Percentiles rank a stretch among this genome's conserved stretches.
phyloP scores from a whole-genome alignment of 2,797 vertebrate genomes.

The Scolopax bukidnonensis region DNA sequence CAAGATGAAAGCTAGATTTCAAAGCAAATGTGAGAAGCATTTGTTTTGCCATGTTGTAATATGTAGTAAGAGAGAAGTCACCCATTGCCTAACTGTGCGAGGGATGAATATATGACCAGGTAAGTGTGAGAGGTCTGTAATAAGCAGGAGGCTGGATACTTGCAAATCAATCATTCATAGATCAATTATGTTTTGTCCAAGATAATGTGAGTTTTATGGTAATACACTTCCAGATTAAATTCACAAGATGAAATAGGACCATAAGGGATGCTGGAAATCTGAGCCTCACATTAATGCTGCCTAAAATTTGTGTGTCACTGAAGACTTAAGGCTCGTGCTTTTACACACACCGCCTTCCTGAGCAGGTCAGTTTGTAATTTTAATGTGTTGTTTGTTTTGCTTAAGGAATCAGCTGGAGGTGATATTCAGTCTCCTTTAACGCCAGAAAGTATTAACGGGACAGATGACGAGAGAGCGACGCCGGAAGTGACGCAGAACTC shows the following conservation, averaged over 20 bases:
- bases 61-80: not conserved
- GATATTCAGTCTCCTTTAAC: conserved; percentile 94
- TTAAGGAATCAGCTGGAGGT: conserved; percentile 92
- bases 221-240: not conserved
- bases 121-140: not conserved
- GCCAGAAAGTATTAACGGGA: conserved; percentile 92
- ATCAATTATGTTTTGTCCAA: not conserved
- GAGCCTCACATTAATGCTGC: not conserved
- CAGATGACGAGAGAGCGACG: conserved; percentile 87
- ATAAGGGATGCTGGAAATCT: not conserved
- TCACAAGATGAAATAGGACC: not conserved
- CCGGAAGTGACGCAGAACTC: conserved; percentile 89
- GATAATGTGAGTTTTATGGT: not conserved
- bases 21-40: not conserved
- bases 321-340: not conserved
- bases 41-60: not conserved
- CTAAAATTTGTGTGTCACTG: not conserved
- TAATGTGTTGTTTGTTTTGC: conserved; percentile 41
- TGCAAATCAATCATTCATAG: not conserved
- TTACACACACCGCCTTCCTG: not conserved
- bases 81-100: not conserved
- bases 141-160: not conserved
- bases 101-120: not conserved
- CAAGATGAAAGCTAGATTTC: not conserved
- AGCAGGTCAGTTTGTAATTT: not conserved